Evolutionary conservation across 2,113 vertebrate species (phyloP).

Genomic region (Dipodomys merriami): DNA sequence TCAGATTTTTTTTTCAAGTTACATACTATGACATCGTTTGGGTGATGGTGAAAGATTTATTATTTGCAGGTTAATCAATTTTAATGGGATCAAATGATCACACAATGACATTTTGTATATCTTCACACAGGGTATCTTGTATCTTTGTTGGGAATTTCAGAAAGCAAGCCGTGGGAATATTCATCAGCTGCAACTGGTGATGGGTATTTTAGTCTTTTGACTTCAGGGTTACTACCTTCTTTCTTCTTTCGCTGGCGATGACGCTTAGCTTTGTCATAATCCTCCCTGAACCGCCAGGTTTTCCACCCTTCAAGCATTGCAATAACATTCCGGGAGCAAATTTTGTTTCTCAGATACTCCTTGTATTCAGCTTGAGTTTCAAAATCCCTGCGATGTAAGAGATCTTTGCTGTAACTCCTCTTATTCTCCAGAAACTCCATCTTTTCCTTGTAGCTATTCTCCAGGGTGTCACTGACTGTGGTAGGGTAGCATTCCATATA

Average conservation of each 20-base stretch:
- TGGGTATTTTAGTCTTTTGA: conserved; percentile 93
- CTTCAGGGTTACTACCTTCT: conserved; percentile 92
- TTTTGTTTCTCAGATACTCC: conserved; percentile 98
- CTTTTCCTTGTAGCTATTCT: conserved; percentile 92
- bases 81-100: conserved; percentile 66
- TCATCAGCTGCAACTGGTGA: conserved; percentile 76
- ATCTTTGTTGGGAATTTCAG: conserved; percentile 37
- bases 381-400: conserved; percentile 95
- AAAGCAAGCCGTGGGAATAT: conserved; percentile 24
- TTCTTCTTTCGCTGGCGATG: conserved; percentile 97
- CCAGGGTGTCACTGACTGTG: conserved; percentile 96
- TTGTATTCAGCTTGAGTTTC: conserved; percentile 97
- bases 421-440: conserved; percentile 93
- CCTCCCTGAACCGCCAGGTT: conserved; percentile 96
- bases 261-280: conserved; percentile 95
- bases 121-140: conserved; percentile 7
- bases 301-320: conserved; percentile 97
- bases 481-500: conserved; percentile 96
- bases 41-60: background rate
- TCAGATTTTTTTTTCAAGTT: background rate
- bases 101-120: conserved; percentile 49
- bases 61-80: conserved; percentile 50
- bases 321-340: conserved; percentile 95
- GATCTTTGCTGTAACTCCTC: conserved; percentile 97
- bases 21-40: background rate